Evolutionary conservation across 2,113 vertebrate genomes (phyloP).

Genomic region (Miniopterus natalensis): DNA sequence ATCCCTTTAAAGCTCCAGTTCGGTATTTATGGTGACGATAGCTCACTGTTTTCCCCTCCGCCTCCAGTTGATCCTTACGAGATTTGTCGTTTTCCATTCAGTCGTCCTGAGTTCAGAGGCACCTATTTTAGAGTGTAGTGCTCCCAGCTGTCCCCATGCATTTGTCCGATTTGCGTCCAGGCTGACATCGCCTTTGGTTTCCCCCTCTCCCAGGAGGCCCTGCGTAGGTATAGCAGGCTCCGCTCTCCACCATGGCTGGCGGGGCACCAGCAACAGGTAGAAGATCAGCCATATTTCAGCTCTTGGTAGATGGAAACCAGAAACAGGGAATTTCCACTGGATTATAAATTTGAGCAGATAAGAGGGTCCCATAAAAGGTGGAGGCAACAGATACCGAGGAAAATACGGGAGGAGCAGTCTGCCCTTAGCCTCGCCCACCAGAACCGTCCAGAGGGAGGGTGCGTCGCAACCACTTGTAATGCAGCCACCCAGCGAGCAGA

Average conservation of each 20-base stretch:
- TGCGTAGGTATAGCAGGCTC: background rate
- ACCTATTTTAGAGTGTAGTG: background rate
- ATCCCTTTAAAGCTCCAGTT: background rate
- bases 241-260: too few species aligned
- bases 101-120: background rate
- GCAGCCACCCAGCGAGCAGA: fast-evolving
- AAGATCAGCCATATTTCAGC: background rate
- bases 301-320: background rate
- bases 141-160: background rate
- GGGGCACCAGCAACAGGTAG: background rate
- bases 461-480: fast-evolving
- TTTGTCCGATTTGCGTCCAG: background rate
- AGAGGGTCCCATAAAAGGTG: background rate
- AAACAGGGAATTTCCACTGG: background rate
- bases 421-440: background rate
- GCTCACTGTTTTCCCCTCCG: background rate
- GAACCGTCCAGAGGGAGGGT: background rate
- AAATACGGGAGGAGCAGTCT: background rate
- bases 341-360: background rate
- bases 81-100: background rate
- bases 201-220: background rate
- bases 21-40: background rate
- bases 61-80: background rate
- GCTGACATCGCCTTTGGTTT: background rate
- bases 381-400: background rate